Evolutionary conservation across 1,140 invertebrate species (phyloP).

Genomic region (Pseudomyrmex dendroicus): DNA sequence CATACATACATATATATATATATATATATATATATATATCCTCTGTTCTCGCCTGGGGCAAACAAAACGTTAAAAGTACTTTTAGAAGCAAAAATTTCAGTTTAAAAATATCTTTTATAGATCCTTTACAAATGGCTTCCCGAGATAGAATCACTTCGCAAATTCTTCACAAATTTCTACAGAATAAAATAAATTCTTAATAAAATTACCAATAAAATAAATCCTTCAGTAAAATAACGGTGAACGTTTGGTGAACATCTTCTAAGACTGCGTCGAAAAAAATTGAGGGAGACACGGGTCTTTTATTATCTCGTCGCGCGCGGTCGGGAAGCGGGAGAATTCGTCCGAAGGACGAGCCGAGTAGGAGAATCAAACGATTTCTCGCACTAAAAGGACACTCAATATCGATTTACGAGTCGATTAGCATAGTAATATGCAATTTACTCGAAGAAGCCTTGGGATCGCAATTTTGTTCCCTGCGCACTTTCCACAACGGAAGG

Average conservation of each 20-base stretch:
- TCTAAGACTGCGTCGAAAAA: neutral
- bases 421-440: constrained; percentile 78
- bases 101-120: neutral
- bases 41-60: neutral
- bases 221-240: neutral
- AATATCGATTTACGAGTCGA: constrained; percentile 76
- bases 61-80: constrained; percentile 2
- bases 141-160: constrained; percentile 11
- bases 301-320: neutral
- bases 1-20: neutral
- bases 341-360: constrained; percentile 53
- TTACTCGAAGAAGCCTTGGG: constrained; percentile 71
- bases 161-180: neutral
- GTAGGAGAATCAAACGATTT: constrained; percentile 57
- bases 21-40: neutral
- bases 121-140: neutral
- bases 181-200: constrained; percentile 11
- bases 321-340: neutral
- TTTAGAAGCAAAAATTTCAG: neutral
- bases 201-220: constrained; percentile 12
- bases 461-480: constrained; percentile 67
- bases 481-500: neutral
- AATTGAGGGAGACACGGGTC: constrained; percentile 16
- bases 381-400: constrained; percentile 66
- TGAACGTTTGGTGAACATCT: neutral